Percentiles rank a stretch among this genome's conserved stretches.
Conservation (phyloP, 2,888 invertebrate genomes). For the Nasonovia ribisnigri region DNA sequence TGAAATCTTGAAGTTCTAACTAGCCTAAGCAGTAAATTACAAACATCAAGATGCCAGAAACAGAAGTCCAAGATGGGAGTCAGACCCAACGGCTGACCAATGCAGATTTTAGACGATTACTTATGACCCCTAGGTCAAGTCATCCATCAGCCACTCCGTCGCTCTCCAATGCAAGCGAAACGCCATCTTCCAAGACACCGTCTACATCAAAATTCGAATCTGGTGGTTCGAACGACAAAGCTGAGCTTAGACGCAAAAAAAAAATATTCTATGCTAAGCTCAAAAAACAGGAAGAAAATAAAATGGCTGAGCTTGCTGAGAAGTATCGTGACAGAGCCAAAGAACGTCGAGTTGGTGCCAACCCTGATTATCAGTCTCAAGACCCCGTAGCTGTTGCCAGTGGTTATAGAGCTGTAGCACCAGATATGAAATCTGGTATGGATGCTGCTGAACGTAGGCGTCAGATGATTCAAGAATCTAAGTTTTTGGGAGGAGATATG, state of each 20-base stretch:
- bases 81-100: slow-evolving; percentile 86
- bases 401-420: slow-evolving; percentile 94
- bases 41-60: slow-evolving; percentile 64
- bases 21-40: background rate
- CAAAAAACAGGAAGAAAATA: slow-evolving; percentile 95
- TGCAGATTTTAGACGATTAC: slow-evolving; percentile 94
- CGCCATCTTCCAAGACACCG: slow-evolving; percentile 66
- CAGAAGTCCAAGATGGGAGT: slow-evolving; percentile 62
- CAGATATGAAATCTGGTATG: slow-evolving; percentile 91
- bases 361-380: slow-evolving; percentile 84
- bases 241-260: slow-evolving; percentile 89
- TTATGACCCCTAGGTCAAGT: slow-evolving; percentile 92
- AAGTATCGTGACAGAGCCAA: slow-evolving; percentile 93
- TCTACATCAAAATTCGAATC: slow-evolving; percentile 68
- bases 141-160: slow-evolving; percentile 73
- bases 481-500: slow-evolving; percentile 99
- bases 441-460: slow-evolving; percentile 95
- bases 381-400: slow-evolving; percentile 90
- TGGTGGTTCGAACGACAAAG: slow-evolving; percentile 74
- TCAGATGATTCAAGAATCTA: slow-evolving; percentile 97
- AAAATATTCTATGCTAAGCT: slow-evolving; percentile 94
- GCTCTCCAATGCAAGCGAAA: slow-evolving; percentile 65
- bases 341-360: slow-evolving; percentile 88
- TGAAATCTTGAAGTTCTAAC: background rate
- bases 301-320: slow-evolving; percentile 92